Conservation (phyloP, 2,797 vertebrate species). For the Sebastes vulpes region DNA sequence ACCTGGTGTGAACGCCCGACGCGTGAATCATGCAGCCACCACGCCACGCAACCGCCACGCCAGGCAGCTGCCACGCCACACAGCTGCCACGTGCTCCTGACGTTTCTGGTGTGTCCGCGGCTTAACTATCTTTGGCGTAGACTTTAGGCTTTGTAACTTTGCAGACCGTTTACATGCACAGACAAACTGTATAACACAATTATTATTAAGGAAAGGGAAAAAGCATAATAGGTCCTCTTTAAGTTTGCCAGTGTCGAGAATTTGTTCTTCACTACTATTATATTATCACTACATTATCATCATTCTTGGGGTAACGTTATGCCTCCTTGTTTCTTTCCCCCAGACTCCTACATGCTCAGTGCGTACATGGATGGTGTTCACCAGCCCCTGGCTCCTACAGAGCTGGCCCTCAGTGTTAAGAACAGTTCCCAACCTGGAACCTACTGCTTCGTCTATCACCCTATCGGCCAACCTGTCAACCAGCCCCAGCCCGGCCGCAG, state of each 20-base stretch:
- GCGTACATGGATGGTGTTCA: constrained; percentile 64
- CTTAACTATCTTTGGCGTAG: too few relatives aligned
- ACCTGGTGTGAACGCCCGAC: too few relatives aligned
- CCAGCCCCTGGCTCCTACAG: constrained; percentile 84
- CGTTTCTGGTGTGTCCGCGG: too few relatives aligned
- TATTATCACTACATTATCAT: neutral
- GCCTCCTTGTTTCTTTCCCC: neutral
- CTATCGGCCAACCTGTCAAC: constrained; percentile 6
- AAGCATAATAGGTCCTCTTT: too few relatives aligned
- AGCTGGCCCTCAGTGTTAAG: constrained; percentile 92
- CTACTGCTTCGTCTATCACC: constrained; percentile 94
- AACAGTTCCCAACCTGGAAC: constrained; percentile 88
- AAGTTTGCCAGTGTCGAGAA: neutral
- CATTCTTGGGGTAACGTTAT: neutral
- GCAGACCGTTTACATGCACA: neutral
- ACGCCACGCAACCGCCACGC: too few relatives aligned
- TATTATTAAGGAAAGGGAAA: too few relatives aligned
- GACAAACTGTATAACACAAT: too few relatives aligned
- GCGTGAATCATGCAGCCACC: too few relatives aligned
- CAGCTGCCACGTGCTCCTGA: too few relatives aligned
- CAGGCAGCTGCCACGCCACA: too few relatives aligned
- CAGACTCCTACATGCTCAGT: constrained; percentile 70
- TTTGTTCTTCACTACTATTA: neutral
- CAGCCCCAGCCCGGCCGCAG: neutral
- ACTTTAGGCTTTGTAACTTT: too few relatives aligned